Percentiles rank a stretch among this genome's conserved stretches.
Evolutionary conservation across 2,888 invertebrate genomes (phyloP).

Genomic region (Leptura quadrifasciata): DNA sequence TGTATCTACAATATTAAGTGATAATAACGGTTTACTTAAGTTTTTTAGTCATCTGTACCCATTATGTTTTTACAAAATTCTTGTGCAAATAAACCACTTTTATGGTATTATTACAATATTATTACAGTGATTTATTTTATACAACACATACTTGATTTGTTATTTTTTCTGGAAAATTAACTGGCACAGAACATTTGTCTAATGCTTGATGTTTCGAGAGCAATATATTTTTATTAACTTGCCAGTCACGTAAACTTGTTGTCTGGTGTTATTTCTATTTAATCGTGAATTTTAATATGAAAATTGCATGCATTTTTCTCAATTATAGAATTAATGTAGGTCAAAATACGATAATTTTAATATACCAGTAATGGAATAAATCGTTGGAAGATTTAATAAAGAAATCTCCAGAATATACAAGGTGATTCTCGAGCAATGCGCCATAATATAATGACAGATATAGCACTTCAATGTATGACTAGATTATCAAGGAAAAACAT

Average conservation of each 20-base stretch:
- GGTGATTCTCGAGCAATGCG: no score
- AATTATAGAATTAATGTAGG: no score
- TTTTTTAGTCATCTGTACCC: neutral
- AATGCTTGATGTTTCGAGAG: neutral
- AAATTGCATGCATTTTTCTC: no score
- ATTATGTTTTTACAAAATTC: neutral
- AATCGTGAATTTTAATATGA: no score
- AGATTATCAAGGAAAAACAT: no score
- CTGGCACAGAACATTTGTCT: neutral
- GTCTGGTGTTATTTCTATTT: no score
- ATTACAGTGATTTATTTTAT: neutral
- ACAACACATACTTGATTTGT: neutral
- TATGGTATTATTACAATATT: neutral
- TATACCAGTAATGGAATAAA: no score
- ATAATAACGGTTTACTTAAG: constrained; percentile 2
- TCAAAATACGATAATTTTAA: no score
- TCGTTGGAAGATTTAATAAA: no score
- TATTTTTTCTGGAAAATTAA: neutral
- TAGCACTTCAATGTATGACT: no score
- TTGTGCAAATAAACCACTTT: neutral
- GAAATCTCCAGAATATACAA: no score
- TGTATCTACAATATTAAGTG: constrained; percentile 2
- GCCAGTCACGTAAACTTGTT: neutral
- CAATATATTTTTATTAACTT: neutral
- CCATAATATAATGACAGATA: no score